These are phyloP conservation scores for Hermodice carunculata DNA, from an alignment of 2,888 invertebrate species.

Conservation along the genomic window DNA sequence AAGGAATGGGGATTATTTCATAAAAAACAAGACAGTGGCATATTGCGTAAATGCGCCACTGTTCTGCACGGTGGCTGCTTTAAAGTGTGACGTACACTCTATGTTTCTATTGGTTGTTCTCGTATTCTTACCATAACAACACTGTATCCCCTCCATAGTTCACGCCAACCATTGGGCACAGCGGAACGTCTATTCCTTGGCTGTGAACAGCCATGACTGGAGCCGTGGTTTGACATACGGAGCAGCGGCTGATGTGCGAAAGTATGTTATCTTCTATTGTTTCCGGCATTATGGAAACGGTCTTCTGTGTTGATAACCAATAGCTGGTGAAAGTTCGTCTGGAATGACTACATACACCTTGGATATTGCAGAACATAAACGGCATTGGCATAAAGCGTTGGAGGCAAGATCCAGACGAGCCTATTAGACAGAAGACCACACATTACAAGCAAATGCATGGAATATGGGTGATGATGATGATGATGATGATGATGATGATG, in stretches of 20 bases:
- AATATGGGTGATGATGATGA: no score
- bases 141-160: conserved; percentile 97
- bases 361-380: conserved; percentile 94
- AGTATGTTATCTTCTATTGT: conserved; percentile 65
- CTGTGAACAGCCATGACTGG: conserved; percentile 97
- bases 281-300: conserved; percentile 96
- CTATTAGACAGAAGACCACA: no score
- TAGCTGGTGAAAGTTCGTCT: conserved; percentile 96
- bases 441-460: no score
- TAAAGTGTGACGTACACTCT: no score
- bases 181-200: conserved; percentile 85
- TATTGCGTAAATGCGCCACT: no score
- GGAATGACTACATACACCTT: conserved; percentile 96
- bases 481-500: no score
- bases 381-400: conserved; percentile 96
- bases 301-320: conserved; percentile 92
- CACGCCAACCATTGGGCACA: conserved; percentile 92
- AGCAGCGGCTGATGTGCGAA: conserved; percentile 89
- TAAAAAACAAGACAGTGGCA: no score
- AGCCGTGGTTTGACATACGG: conserved; percentile 96
- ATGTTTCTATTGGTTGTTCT: no score
- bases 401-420: conserved; percentile 94
- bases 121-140: conserved; percentile 95
- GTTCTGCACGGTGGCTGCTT: no score
- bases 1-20: no score